Evolutionary conservation across 2,888 invertebrate genomes (phyloP), one percentile per base, ranked within the genome.

Genomic region (Yponomeuta malinellus): DNA sequence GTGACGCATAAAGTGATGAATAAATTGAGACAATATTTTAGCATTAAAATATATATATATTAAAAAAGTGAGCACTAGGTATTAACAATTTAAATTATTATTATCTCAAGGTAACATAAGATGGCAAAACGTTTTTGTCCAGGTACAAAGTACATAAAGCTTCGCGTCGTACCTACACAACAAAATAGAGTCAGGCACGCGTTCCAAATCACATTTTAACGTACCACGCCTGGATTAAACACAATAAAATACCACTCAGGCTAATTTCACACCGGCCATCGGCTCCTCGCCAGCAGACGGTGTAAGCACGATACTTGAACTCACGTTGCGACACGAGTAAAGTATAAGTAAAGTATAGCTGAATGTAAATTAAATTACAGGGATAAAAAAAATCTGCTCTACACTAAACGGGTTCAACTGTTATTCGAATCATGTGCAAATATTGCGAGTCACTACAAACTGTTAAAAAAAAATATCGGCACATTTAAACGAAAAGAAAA

Each of bases 181-280:
- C 33, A 69, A 69, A 33, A 63, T 63, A 33, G 15, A 15, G n/a
- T 29, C n/a, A 63, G 37, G 63, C 63, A 33, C 63, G 63, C 69
- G 69, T 75, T 77, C 75, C 77, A 78, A 82, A 82, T 83, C 81
- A 81, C 78, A 80, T 82, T 83, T 81, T 78, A 82, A 78, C 78
- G 71, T 63, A 68, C 73, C 74, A 74, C 74, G 77, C 78, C 75
- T 78, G 77, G 78, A 83, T 83, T 79, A 84, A 83, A 85, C 79
- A 82, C 83, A 87, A 87, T 88, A 87, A 87, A 84, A 86, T 86
- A 83, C 81, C 87, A 86, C 86, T 86, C 86, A 78, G 78, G 80
- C 78, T 90, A 86, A 87, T 87, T 84, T 80, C 73, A 75, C 74
- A 75, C 75, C 75, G 75, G 76, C 48, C 12, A 65, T 33, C 65